A percentile compares a stretch with the other conserved stretches of the same genome.
These are phyloP conservation scores for Drosophila mulleri DNA, from an alignment of 2,888 invertebrate genomes.

Conservation along the genomic window DNA sequence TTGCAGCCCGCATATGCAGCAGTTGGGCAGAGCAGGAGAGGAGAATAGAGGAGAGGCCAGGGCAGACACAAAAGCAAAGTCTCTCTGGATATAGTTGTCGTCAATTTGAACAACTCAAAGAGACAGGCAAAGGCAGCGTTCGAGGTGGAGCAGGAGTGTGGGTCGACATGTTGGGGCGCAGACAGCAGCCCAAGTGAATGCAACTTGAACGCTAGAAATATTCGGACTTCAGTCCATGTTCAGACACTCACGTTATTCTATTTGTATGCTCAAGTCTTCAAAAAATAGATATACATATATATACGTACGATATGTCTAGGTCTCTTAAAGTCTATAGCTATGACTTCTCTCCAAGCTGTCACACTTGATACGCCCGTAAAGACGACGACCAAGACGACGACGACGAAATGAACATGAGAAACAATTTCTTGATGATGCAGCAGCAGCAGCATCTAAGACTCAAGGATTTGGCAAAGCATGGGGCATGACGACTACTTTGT, in stretches of 20 bases:
- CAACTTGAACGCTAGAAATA: constrained; percentile 65
- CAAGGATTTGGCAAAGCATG: constrained; percentile 52
- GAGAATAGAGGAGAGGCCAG: constrained; percentile 21
- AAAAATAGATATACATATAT: constrained; percentile 6
- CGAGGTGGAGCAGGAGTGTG: too few relatives aligned
- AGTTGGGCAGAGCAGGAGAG: neutral
- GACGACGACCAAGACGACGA: constrained; percentile 34
- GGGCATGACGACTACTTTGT: constrained; percentile 55
- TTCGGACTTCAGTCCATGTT: constrained; percentile 51
- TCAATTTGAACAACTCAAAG: constrained; percentile 67
- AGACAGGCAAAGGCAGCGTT: constrained; percentile 17
- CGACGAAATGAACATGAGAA: constrained; percentile 47
- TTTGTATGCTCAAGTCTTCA: constrained; percentile 62
- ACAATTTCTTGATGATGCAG: constrained; percentile 50
- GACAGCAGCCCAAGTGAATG: constrained; percentile 56
- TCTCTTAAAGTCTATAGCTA: constrained; percentile 55
- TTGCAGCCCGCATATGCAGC: constrained; percentile 52
- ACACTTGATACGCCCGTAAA: constrained; percentile 71
- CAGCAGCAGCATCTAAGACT: constrained; percentile 54
- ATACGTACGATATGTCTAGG: constrained; percentile 36
- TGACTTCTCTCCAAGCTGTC: constrained; percentile 68
- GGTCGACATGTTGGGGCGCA: constrained; percentile 48
- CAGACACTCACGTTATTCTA: constrained; percentile 56
- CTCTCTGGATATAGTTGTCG: constrained; percentile 72
- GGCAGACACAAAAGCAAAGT: constrained; percentile 58